phyloP scores from a whole-genome alignment of 2,113 vertebrate genomes.

The Panthera leo region DNA sequence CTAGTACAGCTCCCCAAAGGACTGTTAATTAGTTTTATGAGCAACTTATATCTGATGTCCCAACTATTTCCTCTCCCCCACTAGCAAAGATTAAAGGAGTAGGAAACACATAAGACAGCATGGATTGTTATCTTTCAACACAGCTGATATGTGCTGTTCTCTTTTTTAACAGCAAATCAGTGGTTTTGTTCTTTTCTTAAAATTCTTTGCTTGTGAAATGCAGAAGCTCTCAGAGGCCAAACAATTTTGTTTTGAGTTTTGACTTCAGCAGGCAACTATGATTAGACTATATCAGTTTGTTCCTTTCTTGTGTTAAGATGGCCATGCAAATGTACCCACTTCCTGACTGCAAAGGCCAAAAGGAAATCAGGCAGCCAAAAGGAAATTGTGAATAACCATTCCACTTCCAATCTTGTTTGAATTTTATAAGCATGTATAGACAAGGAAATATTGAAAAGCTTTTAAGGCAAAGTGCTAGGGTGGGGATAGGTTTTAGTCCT shows the following conservation, averaged over 20 bases:
- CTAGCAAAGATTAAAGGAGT: neutral
- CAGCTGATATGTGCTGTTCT: neutral
- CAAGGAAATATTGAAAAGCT: neutral
- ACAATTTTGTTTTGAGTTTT: slow-evolving; percentile 2
- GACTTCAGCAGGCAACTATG: neutral
- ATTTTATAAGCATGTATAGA: neutral
- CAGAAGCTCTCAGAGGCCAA: neutral
- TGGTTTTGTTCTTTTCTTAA: neutral
- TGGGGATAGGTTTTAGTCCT: neutral
- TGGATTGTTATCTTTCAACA: neutral
- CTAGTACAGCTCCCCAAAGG: neutral
- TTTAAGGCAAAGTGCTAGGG: neutral
- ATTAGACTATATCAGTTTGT: slow-evolving; percentile 11
- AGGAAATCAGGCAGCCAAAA: slow-evolving; percentile 34
- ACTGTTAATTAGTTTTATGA: slow-evolving; percentile 38
- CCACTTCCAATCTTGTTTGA: neutral
- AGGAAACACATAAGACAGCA: neutral
- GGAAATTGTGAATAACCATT: slow-evolving; percentile 22
- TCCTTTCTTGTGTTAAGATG: neutral
- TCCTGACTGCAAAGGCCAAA: neutral
- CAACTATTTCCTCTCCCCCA: neutral
- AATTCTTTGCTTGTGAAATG: neutral
- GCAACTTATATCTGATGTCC: slow-evolving; percentile 21
- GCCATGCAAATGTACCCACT: neutral
- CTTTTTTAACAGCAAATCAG: neutral